Evolutionary conservation across 2,888 invertebrate species (phyloP).

Genomic region (Aphrophora alni): DNA sequence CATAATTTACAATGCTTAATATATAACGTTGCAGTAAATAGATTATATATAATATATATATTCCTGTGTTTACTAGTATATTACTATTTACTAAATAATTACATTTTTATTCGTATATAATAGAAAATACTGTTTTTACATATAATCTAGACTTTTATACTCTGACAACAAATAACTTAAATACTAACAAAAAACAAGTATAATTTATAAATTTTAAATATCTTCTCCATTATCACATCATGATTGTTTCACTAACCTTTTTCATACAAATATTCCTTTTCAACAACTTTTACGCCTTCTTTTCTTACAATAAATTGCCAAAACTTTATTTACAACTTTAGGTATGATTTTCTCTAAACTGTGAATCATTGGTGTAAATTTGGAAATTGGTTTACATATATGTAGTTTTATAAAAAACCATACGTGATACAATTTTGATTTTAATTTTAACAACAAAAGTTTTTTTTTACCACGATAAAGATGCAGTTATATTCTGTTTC

Average conservation of each 20-base stretch:
- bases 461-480: no score
- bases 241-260: neutral
- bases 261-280: neutral
- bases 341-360: no score
- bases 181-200: neutral
- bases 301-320: neutral
- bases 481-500: no score
- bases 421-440: no score
- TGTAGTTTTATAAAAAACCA: no score
- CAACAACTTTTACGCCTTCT: neutral
- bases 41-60: neutral
- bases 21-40: neutral
- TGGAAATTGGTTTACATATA: no score
- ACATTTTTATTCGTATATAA: neutral
- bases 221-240: neutral
- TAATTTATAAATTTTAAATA: neutral
- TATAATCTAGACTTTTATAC: neutral
- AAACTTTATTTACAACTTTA: neutral
- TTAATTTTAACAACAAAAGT: no score
- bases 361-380: no score
- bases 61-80: neutral
- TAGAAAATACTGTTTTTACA: neutral
- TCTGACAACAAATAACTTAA: neutral
- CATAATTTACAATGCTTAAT: conserved; percentile 1
- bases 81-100: neutral